Conservation (phyloP, 2,113 vertebrate genomes). For the Romanogobio albipinnatus region DNA sequence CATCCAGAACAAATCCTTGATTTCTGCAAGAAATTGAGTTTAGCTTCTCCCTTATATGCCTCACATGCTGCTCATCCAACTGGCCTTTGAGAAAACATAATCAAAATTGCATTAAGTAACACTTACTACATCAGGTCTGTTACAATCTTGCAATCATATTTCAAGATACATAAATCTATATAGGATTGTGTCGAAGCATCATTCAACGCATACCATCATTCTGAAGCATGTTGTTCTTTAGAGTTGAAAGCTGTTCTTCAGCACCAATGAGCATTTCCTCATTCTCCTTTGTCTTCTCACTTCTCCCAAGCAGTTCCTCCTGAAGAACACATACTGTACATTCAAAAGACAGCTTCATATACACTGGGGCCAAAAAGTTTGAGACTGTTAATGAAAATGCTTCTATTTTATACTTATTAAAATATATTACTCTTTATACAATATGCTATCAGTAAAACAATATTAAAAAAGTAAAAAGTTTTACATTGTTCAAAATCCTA, state of each 20-base stretch:
- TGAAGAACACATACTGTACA: slow-evolving; percentile 43
- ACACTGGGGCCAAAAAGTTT: neutral
- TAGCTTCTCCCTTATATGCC: slow-evolving; percentile 83
- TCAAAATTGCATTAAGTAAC: slow-evolving; percentile 8
- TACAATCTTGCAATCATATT: neutral
- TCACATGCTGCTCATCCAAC: slow-evolving; percentile 74
- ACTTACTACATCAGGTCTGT: neutral
- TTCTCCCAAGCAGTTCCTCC: slow-evolving; percentile 57
- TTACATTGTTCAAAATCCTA: too few relatives aligned
- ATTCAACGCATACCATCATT: slow-evolving; percentile 70
- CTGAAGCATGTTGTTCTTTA: slow-evolving; percentile 80
- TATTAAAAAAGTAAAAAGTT: too few relatives aligned
- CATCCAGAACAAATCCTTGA: slow-evolving; percentile 92
- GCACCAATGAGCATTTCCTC: slow-evolving; percentile 65
- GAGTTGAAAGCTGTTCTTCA: slow-evolving; percentile 73
- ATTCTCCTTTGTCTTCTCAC: slow-evolving; percentile 60
- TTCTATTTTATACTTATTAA: neutral
- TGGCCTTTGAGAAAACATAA: slow-evolving; percentile 69
- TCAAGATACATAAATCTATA: neutral
- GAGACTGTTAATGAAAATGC: neutral
- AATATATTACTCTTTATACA: too few relatives aligned
- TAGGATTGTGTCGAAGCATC: neutral
- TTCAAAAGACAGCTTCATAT: neutral
- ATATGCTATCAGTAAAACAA: too few relatives aligned
- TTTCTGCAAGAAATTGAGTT: slow-evolving; percentile 88